These are phyloP conservation scores for Cynaeus angustus DNA, from an alignment of 2,888 invertebrate genomes.

Conservation along the genomic window DNA sequence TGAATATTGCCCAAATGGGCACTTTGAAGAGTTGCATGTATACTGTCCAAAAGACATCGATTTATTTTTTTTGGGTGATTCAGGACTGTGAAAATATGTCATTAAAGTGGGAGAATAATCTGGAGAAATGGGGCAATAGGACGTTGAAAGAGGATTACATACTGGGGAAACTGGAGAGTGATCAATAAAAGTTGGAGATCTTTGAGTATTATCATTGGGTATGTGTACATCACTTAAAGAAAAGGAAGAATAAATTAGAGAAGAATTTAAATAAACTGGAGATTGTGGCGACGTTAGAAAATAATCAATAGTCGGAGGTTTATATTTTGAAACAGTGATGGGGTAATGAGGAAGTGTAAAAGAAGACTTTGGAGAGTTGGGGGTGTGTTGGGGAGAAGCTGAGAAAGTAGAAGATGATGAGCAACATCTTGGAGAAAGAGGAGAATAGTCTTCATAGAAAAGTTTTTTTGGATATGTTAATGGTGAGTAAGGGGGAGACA, in stretches of 20 bases:
- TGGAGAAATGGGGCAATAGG: background rate
- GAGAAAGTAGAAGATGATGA: background rate
- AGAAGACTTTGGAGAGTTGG: background rate
- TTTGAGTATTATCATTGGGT: background rate
- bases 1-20: background rate
- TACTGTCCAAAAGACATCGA: background rate
- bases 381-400: background rate
- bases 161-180: background rate
- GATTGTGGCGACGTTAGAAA: background rate
- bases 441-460: background rate
- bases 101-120: background rate
- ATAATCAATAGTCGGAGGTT: background rate
- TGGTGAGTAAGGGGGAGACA: background rate
- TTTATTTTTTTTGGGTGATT: conserved; percentile 1
- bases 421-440: conserved; percentile 4
- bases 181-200: conserved; percentile 1
- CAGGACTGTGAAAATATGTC: background rate
- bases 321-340: background rate
- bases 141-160: background rate
- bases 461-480: background rate
- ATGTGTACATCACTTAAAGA: background rate
- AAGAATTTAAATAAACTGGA: background rate
- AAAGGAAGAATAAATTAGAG: background rate
- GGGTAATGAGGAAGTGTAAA: background rate
- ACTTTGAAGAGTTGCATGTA: background rate